These are phyloP conservation scores for Pardalotus punctatus DNA, from an alignment of 2,113 vertebrate species.

Conservation along the genomic window DNA sequence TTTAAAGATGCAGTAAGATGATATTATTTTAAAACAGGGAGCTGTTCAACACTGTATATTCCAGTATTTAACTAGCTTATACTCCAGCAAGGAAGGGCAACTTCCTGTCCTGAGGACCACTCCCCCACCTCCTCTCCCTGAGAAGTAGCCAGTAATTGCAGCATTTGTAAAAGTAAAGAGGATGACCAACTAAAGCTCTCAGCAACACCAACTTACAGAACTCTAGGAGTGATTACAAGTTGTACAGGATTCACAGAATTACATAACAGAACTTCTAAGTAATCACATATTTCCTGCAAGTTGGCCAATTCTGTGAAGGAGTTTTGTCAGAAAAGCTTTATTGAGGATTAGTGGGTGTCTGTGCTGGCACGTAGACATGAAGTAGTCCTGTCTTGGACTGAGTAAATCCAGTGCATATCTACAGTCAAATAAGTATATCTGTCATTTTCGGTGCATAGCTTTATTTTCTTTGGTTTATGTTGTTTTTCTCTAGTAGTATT, in stretches of 20 bases:
- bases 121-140: too few species aligned
- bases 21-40: not conserved
- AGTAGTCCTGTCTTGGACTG: not conserved
- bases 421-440: not conserved
- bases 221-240: not conserved
- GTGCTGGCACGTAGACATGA: not conserved
- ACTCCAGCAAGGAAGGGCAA: not conserved
- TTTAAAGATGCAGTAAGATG: not conserved
- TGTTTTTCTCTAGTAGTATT: not conserved
- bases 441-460: not conserved
- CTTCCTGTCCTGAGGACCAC: not conserved
- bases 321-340: slow-evolving; percentile 1
- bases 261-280: not conserved
- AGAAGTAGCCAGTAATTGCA: not conserved
- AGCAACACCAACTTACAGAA: not conserved
- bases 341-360: not conserved
- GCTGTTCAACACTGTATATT: not conserved
- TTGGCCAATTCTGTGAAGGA: not conserved
- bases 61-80: not conserved
- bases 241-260: not conserved
- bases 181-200: not conserved
- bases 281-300: not conserved
- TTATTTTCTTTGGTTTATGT: not conserved
- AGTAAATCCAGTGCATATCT: not conserved
- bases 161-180: not conserved